A percentile compares a stretch with the other conserved stretches of the same genome.
phyloP scores from a whole-genome alignment of 2,113 vertebrate genomes.

The Dipodomys ordii region DNA sequence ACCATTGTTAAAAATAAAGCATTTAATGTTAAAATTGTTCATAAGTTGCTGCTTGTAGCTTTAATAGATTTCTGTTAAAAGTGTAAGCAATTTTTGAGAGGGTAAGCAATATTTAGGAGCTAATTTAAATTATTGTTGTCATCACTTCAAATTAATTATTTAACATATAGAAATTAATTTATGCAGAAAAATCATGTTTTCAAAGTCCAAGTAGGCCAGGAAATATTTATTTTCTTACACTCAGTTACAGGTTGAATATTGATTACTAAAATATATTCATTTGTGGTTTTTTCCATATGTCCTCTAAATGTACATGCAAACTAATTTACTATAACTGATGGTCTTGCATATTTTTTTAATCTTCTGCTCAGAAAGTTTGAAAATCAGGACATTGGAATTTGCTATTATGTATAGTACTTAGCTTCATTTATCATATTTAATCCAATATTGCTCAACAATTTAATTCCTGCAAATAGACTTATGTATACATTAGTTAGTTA shows the following conservation, averaged over 20 bases:
- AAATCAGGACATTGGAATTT: conserved; percentile 4
- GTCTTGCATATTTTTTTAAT: conserved; percentile 37
- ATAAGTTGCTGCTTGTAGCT: conserved; percentile 22
- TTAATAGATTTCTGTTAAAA: conserved; percentile 36
- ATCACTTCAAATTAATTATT: conserved; percentile 77
- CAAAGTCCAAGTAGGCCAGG: conserved; percentile 43
- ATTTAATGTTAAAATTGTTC: conserved; percentile 37
- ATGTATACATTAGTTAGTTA: conserved; percentile 50
- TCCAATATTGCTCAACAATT: background rate
- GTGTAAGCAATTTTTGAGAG: conserved; percentile 63
- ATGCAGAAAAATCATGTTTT: conserved; percentile 64
- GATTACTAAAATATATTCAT: conserved; percentile 57
- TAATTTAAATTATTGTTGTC: conserved; percentile 74
- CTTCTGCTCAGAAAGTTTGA: background rate
- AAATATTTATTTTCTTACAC: conserved; percentile 52
- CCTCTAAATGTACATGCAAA: background rate
- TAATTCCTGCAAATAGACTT: conserved; percentile 39
- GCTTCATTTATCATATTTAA: conserved; percentile 47
- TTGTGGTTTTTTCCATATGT: conserved; percentile 30
- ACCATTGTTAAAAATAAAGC: background rate
- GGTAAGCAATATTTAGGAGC: conserved; percentile 57
- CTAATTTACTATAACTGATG: conserved; percentile 38
- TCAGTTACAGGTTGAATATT: conserved; percentile 59
- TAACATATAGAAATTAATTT: conserved; percentile 72
- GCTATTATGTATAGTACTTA: conserved; percentile 3